Base-by-base conservation (phyloP, 2,797 vertebrate genomes). In the Neopelma chrysocephalum region DNA sequence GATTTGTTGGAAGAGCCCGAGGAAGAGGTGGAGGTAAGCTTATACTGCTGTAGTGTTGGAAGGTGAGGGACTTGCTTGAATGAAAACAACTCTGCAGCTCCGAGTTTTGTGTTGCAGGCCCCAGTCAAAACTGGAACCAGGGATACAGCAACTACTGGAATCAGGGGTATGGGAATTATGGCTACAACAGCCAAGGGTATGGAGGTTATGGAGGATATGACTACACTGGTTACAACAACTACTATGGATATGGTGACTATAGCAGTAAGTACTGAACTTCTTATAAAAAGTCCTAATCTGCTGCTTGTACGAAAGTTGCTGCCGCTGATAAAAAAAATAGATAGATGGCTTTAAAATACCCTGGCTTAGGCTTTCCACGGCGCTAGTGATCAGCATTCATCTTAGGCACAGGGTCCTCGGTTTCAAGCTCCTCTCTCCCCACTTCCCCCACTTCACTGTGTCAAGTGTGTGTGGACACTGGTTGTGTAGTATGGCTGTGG, bases 151-250 rank as follows among this genome's bases (percentile, higher is more conserved):
- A 98, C 98, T 99, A 99, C 97, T 99, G 99, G 99, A 99, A 99
- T 98, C 99, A 99, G 98, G 99, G 99, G 72, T 99, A 99, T 97
- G 99, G 99, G 77, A 99, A 99, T 97, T 99, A 99, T 96, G 99
- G 99, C 97, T 99, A 99, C 98, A 98, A 98, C 98, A 99, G 99
- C 97, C 99, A 99, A 98, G 99, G 99, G 53, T 99, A 99, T 92
- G 99, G 99, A 93, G 99, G 99, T 94, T 99, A 99, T 88, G 98
- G 99, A 97, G 98, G 98, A 97, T 99, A 99, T 96, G 99, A 99
- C 98, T 99, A 99, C 98, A 98, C 99, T 96, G 99, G 99, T 97
- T 99, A 99, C 99, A 99, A 99, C 99, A 99, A 99, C 98, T 99
- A 99, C 98, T 99, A 99, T 92, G 99, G 99, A 98, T 99, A 99